phyloP scores from a whole-genome alignment of 2,888 invertebrate species.

The Vannuccia rotundouncinata region DNA sequence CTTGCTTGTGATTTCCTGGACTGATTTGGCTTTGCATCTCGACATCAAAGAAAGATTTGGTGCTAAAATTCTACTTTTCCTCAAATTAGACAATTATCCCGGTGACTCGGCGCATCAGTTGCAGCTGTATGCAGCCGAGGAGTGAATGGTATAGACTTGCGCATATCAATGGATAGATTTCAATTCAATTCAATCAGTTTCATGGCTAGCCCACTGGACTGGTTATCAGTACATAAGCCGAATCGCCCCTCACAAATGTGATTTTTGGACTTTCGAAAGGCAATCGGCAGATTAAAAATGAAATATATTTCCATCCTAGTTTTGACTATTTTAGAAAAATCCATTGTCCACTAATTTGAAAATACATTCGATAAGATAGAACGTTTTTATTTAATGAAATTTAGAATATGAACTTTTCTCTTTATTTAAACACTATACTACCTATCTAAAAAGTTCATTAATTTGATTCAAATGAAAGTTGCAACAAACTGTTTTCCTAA shows the following conservation, averaged over 20 bases:
- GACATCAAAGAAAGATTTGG: neutral
- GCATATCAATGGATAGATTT: neutral
- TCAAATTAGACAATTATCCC: neutral
- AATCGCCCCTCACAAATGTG: neutral
- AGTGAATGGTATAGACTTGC: neutral
- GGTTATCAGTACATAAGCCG: neutral
- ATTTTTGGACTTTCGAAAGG: neutral
- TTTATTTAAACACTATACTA: too few relatives aligned
- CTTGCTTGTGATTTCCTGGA: neutral
- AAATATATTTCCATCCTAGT: too few relatives aligned
- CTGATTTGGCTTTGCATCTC: neutral
- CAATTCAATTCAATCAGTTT: neutral
- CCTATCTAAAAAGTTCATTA: too few relatives aligned
- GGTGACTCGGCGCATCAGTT: neutral
- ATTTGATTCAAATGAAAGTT: too few relatives aligned
- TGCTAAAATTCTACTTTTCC: neutral
- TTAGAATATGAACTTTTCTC: too few relatives aligned
- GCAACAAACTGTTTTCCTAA: too few relatives aligned
- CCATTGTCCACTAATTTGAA: too few relatives aligned
- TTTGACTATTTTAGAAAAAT: too few relatives aligned
- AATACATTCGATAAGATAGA: too few relatives aligned
- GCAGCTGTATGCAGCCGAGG: neutral
- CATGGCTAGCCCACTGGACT: neutral
- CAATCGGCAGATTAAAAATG: neutral
- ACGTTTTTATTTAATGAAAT: too few relatives aligned